Base-by-base conservation (phyloP, 2,888 invertebrate genomes). In the Acronicta aceris region DNA sequence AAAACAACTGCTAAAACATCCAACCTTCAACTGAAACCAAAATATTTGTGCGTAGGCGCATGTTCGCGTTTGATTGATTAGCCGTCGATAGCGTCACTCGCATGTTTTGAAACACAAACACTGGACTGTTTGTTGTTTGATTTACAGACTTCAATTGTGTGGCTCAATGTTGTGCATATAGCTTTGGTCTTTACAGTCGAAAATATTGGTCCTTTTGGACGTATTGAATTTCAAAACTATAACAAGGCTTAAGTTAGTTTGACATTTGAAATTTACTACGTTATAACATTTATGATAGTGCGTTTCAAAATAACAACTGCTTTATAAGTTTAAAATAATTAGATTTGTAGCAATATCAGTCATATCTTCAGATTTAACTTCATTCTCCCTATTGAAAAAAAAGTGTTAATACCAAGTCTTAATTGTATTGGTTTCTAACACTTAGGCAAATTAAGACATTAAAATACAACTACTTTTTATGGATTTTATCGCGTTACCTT, bases 11-110 rank as follows among this genome's bases (percentile, higher is more conserved):
- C 65, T 68, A 66, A 66, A 60, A 56, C 15, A 12, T 3, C 27
- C 45, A 67, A 72, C 69, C 72, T 74, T 71, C 63, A 51, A 42
- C 33, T 45, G 48, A 46, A 41, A 54, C 33, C 58, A 46, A 60
- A 69, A 69, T 60, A 59, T 65, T 59, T 52, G 30, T 38, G 64
- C 60, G 76, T 78, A 62, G 76, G 78, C 49, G 74, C 58, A 67
- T 57, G 63, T 68, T 63, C 66, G 65, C 54, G 56, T 54, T 60
- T 68, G 72, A 81, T 74, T 71, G 72, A 76, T 72, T 62, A 55
- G 45, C 54, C 55, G 55, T 43, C 62, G 30, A 56, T 73, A 71
- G 67, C 71, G 74, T 74, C 75, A 74, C 58, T 51, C 46, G 59
- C 38, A 45, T 74, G 61, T 72, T 75, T 70, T 62, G 52, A 61